Evolutionary conservation across 2,797 vertebrate genomes (phyloP), one percentile per base, ranked within the genome.

Genomic region (Hippocampus kuda): DNA sequence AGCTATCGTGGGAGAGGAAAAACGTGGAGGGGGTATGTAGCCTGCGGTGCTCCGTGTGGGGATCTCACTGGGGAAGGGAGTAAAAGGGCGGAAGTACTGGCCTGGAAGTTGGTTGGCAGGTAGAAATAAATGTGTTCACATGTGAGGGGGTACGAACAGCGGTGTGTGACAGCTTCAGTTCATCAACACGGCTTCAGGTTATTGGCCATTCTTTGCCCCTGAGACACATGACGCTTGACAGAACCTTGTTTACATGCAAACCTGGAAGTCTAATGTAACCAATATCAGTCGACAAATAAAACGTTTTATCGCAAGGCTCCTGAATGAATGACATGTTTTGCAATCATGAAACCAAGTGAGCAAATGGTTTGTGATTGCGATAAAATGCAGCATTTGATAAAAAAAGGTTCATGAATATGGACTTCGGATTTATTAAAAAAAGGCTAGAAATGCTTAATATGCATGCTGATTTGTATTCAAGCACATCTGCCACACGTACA

Each of bases 1-100:
- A 79, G 78, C 83, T 80, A 86, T 85, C 68, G 68, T 84, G 84
- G 78, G 81, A 84, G 79, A 81, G 76, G 69, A 68, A 65, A 68
- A 60, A 69, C 68, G 30, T 54, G 68, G 65, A 34, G 51, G 53
- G 68, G 74, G 64, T 65, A 49, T 66, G 56, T 67, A 77, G 74
- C 76, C 75, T 22, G 53, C 12, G 13, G 75, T 75, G 72, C 74
- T 74, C 66, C 38, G 77, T 34, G 6, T 42, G 63, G 78, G 70
- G 24, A 68, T 72, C 79, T 83, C 75, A 24, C 5, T 71, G 77
- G 79, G 83, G 67, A 66, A 48, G 49, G 16, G 49, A 20, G 49
- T 20, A 20, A 51, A 51, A 51, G 12, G 66, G 70, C 72, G 77
- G 80, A 76, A 84, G 79, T 75, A 80, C 74, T 75, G 59, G 67